A percentile compares a stretch with the other conserved stretches of the same genome.
phyloP scores from a whole-genome alignment of 1,140 invertebrate species.

The Drosophila pseudoobscura region DNA sequence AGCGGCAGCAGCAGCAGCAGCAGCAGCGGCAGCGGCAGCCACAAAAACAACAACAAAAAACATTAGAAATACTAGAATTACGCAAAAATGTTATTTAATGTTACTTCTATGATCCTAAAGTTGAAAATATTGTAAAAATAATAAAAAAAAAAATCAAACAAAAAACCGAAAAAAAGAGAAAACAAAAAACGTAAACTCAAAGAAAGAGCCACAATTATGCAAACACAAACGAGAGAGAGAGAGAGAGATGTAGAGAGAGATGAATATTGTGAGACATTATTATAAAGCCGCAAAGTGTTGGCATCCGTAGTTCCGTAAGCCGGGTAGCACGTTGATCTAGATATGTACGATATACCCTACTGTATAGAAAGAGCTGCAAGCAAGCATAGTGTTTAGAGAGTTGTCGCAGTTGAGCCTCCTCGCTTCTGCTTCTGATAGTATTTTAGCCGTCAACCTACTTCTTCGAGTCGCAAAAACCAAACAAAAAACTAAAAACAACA shows the following conservation, averaged over 20 bases:
- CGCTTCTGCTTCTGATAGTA: no score
- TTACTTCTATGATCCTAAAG: conserved; percentile 82
- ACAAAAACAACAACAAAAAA: conserved; percentile 60
- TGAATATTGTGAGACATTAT: no score
- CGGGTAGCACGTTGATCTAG: no score
- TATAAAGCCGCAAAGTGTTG: no score
- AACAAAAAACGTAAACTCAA: conserved; percentile 23
- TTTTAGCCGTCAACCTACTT: no score
- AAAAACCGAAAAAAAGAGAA: conserved; percentile 17
- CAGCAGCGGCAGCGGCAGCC: conserved; percentile 13
- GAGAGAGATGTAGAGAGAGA: conserved; percentile 6
- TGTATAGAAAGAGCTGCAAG: no score
- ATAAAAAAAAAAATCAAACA: conserved; percentile 51
- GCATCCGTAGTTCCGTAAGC: no score
- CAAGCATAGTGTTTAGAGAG: no score
- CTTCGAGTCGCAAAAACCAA: no score
- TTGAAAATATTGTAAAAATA: conserved; percentile 82
- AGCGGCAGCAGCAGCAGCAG: conserved; percentile 33
- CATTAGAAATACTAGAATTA: conserved; percentile 81
- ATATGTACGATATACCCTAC: no score
- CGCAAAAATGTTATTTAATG: conserved; percentile 82
- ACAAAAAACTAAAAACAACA: no score
- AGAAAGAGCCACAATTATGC: conserved; percentile 8
- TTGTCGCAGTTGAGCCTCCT: no score
- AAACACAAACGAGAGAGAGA: conserved; percentile 4